Evolutionary conservation across 2,113 vertebrate species (phyloP), one percentile per base, ranked within the genome.

Genomic region (Hirundichthys speculiger): DNA sequence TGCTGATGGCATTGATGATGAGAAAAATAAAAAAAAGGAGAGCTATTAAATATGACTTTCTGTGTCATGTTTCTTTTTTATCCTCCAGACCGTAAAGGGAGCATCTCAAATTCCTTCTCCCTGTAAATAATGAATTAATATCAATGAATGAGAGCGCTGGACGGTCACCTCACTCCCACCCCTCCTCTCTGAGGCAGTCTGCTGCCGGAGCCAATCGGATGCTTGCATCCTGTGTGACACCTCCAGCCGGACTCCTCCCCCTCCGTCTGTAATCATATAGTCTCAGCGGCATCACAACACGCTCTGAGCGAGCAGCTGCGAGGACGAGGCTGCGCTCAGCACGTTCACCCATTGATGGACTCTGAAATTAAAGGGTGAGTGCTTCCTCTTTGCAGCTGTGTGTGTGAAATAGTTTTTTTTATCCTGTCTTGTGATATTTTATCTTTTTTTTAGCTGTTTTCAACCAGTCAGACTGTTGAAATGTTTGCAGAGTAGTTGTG

Each of bases 71-170:
- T 48, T n/a, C 22, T 8, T 58, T 5, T 43, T 22, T 45, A 1
- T 22, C 22, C 39, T 24, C 9, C 62, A 46, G 59, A 61, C 46
- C 3, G 12, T 13, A 34, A 39, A 8, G 3, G 10, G 16, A 45
- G 41, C 20, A 9, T 68, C 80, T 87, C 56, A 47, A 41, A 78
- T 85, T 85, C 66, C 82, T 50, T 18, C 6, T 71, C 74, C 61
- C 55, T 15, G 52, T 89, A 79, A 89, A 86, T 86, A 90, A 90
- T 85, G 43, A 74, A 85, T 80, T 69, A 57, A 77, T 80, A 74
- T 69, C 54, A 52, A 34, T 86, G 84, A 89, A 89, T 88, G 84
- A 79, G 82, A 66, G 9, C 2, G 10, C 68, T 43, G 73, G 69
- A 58, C 61, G 0, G 57, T 66, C 30, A 60, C 70, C 69, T 66